Percentiles rank a stretch among this genome's conserved stretches.
phyloP scores from a whole-genome alignment of 2,888 invertebrate genomes.

The Ischnura elegans region DNA sequence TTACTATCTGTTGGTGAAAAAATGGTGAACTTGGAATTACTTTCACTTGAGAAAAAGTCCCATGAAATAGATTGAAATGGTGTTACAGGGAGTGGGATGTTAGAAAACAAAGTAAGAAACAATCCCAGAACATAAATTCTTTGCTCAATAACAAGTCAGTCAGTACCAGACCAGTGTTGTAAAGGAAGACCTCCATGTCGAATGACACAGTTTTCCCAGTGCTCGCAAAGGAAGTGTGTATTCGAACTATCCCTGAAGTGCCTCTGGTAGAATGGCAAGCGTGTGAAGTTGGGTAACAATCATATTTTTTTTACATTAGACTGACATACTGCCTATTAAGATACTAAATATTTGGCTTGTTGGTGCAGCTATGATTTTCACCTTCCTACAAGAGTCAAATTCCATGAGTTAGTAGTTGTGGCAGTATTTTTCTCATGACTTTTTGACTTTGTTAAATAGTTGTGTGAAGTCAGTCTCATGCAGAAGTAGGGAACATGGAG shows the following conservation, averaged over 20 bases:
- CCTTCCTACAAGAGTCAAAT: constrained; percentile 61
- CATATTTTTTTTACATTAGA: constrained; percentile 66
- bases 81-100: constrained; percentile 65
- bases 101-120: constrained; percentile 67
- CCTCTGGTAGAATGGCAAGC: constrained; percentile 72
- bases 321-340: constrained; percentile 57
- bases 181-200: constrained; percentile 68
- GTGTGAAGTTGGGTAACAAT: constrained; percentile 68
- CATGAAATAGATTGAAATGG: constrained; percentile 59
- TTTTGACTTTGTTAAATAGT: constrained; percentile 65
- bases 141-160: constrained; percentile 73
- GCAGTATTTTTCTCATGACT: constrained; percentile 64
- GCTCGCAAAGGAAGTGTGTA: constrained; percentile 72
- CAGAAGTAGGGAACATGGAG: constrained; percentile 66
- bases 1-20: constrained; percentile 42
- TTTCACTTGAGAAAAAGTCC: constrained; percentile 53
- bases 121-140: constrained; percentile 71
- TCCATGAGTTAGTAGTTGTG: constrained; percentile 57
- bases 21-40: constrained; percentile 52
- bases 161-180: constrained; percentile 68
- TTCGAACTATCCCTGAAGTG: constrained; percentile 74
- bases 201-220: constrained; percentile 63
- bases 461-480: constrained; percentile 63
- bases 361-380: constrained; percentile 63
- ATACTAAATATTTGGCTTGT: constrained; percentile 64